Conservation (phyloP, 2,888 invertebrate species). For the Alcis repandata region DNA sequence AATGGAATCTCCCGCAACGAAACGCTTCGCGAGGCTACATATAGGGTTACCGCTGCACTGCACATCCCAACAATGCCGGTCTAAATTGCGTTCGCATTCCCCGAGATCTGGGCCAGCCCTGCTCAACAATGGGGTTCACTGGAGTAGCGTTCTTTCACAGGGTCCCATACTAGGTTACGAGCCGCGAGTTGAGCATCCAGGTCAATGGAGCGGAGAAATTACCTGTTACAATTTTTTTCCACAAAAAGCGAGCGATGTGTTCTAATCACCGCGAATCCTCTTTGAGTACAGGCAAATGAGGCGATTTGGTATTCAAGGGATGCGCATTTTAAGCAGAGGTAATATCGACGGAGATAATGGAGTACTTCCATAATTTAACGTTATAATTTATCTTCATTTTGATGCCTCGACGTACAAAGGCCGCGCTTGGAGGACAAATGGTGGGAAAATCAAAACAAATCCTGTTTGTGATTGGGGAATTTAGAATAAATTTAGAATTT, state of each 20-base stretch:
- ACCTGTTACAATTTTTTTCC: slow-evolving; percentile 54
- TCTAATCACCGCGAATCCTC: slow-evolving; percentile 37
- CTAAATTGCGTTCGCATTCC: slow-evolving; percentile 83
- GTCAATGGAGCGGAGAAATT: slow-evolving; percentile 76
- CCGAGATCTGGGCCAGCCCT: slow-evolving; percentile 73
- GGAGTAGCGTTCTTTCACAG: slow-evolving; percentile 73
- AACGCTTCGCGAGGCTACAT: slow-evolving; percentile 28
- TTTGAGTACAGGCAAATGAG: slow-evolving; percentile 35
- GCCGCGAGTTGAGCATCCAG: slow-evolving; percentile 69
- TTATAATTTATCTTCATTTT: slow-evolving; percentile 33
- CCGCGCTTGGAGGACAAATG: slow-evolving; percentile 6
- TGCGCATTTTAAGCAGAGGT: slow-evolving; percentile 48
- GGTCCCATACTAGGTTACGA: slow-evolving; percentile 73
- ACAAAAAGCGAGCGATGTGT: slow-evolving; percentile 24
- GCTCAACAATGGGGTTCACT: slow-evolving; percentile 73
- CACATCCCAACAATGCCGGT: slow-evolving; percentile 75
- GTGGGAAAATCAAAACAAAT: slow-evolving; percentile 14
- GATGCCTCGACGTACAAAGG: slow-evolving; percentile 25
- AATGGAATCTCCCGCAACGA: slow-evolving; percentile 31
- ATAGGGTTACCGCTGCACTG: slow-evolving; percentile 53
- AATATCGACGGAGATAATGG: slow-evolving; percentile 45
- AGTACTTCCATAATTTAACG: slow-evolving; percentile 43
- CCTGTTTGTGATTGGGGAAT: slow-evolving; percentile 1
- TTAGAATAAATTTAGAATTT: background rate
- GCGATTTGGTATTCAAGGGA: slow-evolving; percentile 46